A percentile compares a stretch with the other conserved stretches of the same genome.
phyloP scores from a whole-genome alignment of 2,797 vertebrate species.

The Allenopithecus nigroviridis region DNA sequence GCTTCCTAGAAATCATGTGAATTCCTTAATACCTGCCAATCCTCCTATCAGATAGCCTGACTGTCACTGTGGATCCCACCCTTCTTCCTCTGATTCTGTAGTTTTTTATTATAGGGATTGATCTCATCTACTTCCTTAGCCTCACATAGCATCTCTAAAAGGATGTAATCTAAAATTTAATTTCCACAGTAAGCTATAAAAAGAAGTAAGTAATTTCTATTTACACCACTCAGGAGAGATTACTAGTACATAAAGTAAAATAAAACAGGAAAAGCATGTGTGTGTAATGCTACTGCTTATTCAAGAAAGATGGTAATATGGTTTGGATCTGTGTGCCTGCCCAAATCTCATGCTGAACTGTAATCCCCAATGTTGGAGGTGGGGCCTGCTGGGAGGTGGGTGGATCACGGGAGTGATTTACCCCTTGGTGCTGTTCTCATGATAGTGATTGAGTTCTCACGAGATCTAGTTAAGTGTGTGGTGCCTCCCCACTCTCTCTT shows the following conservation, averaged over 20 bases:
- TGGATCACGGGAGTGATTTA: background rate
- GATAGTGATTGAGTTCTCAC: background rate
- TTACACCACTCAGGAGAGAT: background rate
- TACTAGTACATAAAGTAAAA: conserved; percentile 5
- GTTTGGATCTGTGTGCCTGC: background rate
- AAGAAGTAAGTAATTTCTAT: background rate
- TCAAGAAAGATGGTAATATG: background rate
- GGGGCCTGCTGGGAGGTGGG: background rate
- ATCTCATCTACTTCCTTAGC: background rate
- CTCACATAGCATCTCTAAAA: background rate
- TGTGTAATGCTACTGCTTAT: background rate
- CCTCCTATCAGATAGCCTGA: background rate
- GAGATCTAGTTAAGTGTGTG: background rate
- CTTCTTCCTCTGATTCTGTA: background rate
- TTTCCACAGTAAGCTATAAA: background rate
- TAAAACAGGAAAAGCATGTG: background rate
- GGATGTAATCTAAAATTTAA: background rate
- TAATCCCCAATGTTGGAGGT: background rate
- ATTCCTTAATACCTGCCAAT: background rate
- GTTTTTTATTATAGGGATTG: background rate
- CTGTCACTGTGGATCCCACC: background rate
- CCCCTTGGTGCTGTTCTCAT: background rate
- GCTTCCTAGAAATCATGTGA: background rate
- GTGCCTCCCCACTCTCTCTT: background rate
- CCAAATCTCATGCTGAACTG: background rate